These are phyloP conservation scores for Coelogynopora nodosa DNA, from an alignment of 2,888 invertebrate species.

Conservation along the genomic window DNA sequence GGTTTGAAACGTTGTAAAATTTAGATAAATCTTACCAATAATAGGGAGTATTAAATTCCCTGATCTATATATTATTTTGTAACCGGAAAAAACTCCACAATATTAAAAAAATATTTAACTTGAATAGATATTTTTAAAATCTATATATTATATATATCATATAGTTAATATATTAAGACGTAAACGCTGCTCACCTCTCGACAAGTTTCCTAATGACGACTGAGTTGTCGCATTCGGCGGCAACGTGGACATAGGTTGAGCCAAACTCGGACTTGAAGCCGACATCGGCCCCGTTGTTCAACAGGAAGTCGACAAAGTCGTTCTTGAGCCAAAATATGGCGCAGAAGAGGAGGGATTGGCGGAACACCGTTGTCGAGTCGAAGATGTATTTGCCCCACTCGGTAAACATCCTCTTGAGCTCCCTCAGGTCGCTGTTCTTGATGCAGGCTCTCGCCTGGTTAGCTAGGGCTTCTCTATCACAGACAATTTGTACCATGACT, in stretches of 20 bases:
- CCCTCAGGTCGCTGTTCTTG: not conserved
- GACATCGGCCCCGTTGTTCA: not conserved
- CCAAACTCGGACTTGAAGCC: not conserved
- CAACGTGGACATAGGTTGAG: not conserved
- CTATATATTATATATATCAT: too few relatives aligned
- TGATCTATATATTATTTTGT: too few relatives aligned
- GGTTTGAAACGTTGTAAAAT: too few relatives aligned
- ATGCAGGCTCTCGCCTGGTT: too few relatives aligned
- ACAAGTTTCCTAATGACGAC: not conserved
- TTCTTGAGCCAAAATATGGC: not conserved
- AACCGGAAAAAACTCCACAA: too few relatives aligned
- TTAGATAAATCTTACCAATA: too few relatives aligned
- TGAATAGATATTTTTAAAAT: too few relatives aligned
- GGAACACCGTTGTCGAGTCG: not conserved
- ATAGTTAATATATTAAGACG: too few relatives aligned
- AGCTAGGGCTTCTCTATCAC: too few relatives aligned
- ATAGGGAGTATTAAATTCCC: too few relatives aligned
- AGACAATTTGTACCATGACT: too few relatives aligned
- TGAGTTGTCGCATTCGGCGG: not conserved
- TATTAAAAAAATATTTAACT: too few relatives aligned
- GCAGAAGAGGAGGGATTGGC: not conserved
- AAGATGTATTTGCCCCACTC: not conserved
- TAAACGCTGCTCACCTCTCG: not conserved
- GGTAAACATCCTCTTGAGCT: not conserved
- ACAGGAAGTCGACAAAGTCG: not conserved